Evolutionary conservation across 92 coral and sea anemone species (phyloP).

Genomic region (Siderastrea radians): DNA sequence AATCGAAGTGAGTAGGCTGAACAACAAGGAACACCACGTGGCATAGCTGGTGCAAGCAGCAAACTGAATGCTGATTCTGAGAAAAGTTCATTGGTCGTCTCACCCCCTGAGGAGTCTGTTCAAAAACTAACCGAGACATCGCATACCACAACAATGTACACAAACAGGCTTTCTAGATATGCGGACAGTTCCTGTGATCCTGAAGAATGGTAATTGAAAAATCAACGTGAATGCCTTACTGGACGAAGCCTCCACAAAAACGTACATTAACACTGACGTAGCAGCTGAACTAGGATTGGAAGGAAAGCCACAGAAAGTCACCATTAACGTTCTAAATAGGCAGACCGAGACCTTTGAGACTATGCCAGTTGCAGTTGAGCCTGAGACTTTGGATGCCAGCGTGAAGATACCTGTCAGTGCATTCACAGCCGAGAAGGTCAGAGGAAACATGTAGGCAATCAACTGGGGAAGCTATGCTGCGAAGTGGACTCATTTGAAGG

Average conservation of each 20-base stretch:
- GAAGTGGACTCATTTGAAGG: conserved; percentile 54
- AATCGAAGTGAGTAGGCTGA: background rate
- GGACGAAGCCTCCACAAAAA: conserved; percentile 47
- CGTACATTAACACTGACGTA: conserved; percentile 56
- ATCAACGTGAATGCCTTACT: conserved; percentile 60
- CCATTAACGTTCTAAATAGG: conserved; percentile 35
- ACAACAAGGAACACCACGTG: background rate
- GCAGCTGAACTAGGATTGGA: conserved; percentile 58
- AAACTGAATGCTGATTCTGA: background rate
- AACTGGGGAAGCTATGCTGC: conserved; percentile 52
- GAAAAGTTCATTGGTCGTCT: background rate
- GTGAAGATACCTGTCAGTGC: conserved; percentile 30
- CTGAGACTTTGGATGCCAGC: conserved; percentile 26
- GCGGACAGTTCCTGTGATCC: conserved; percentile 51
- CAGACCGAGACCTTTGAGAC: conserved; percentile 24
- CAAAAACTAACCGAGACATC: background rate
- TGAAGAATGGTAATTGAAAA: conserved; percentile 46
- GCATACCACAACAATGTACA: too few species aligned
- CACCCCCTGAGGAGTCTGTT: background rate
- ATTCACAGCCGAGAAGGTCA: conserved; percentile 57
- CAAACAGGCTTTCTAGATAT: conserved; percentile 23
- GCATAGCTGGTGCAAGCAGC: background rate
- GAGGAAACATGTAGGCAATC: conserved; percentile 59
- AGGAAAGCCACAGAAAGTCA: conserved; percentile 36
- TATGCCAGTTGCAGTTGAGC: background rate